phyloP scores from a whole-genome alignment of 2,113 vertebrate genomes.

The Pagrus major region DNA sequence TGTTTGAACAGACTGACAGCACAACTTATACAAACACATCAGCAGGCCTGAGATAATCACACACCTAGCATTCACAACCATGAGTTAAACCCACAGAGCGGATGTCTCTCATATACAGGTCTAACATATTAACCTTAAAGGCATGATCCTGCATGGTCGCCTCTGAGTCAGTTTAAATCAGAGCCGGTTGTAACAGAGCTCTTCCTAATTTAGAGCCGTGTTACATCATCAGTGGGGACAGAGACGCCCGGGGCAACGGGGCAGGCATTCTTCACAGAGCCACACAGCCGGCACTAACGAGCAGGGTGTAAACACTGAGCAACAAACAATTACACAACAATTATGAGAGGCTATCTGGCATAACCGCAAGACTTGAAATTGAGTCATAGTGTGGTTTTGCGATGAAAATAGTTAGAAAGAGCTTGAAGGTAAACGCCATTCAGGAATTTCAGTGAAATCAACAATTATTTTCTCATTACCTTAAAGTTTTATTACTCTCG shows the following conservation, averaged over 20 bases:
- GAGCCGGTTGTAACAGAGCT: slow-evolving; percentile 23
- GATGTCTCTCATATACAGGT: slow-evolving; percentile 37
- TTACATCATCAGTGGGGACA: slow-evolving; percentile 32
- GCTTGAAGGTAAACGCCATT: too few relatives aligned
- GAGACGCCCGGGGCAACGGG: background rate
- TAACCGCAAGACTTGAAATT: background rate
- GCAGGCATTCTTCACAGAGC: slow-evolving; percentile 1
- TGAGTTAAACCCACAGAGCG: background rate
- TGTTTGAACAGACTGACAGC: background rate
- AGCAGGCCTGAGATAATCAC: background rate
- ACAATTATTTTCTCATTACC: background rate
- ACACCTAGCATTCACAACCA: slow-evolving; percentile 16
- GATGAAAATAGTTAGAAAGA: too few relatives aligned
- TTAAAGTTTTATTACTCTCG: background rate
- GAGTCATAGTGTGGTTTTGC: background rate
- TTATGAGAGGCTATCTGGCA: background rate
- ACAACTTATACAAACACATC: background rate
- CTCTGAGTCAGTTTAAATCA: slow-evolving; percentile 48
- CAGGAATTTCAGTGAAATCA: too few relatives aligned
- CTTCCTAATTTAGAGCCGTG: slow-evolving; percentile 27
- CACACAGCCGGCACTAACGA: background rate
- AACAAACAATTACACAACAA: background rate
- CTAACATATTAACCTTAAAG: slow-evolving; percentile 31
- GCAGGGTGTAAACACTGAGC: background rate
- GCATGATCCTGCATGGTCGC: background rate